Evolutionary conservation across 2,888 invertebrate species (phyloP).

Genomic region (Ferdinandea cuprea): DNA sequence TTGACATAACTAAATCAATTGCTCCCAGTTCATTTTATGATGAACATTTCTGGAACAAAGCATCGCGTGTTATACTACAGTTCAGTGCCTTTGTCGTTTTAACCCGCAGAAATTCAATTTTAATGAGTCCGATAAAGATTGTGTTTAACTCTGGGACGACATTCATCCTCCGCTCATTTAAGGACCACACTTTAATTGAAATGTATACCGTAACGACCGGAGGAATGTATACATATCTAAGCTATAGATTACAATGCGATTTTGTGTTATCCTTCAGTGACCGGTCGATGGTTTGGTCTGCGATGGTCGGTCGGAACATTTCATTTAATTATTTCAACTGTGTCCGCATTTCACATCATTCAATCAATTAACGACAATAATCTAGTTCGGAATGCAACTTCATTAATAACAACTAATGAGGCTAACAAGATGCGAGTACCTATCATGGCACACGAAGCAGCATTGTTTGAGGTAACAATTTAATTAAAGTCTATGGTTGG

Average conservation of each 20-base stretch:
- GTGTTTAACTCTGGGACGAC: slow-evolving; percentile 47
- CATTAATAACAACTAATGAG: slow-evolving; percentile 33
- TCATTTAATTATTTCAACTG: slow-evolving; percentile 61
- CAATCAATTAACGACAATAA: slow-evolving; percentile 56
- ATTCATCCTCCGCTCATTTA: slow-evolving; percentile 42
- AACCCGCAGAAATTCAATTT: slow-evolving; percentile 54
- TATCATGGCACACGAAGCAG: slow-evolving; percentile 3
- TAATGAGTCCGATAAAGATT: slow-evolving; percentile 71
- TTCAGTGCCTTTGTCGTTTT: slow-evolving; percentile 12
- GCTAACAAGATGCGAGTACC: slow-evolving; percentile 1
- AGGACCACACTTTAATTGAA: slow-evolving; percentile 3
- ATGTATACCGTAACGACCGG: slow-evolving; percentile 18
- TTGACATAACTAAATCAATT: slow-evolving; percentile 65
- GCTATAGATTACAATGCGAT: slow-evolving; percentile 8
- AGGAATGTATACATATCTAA: slow-evolving; percentile 32
- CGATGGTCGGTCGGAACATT: slow-evolving; percentile 32
- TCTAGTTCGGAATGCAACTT: slow-evolving; percentile 61
- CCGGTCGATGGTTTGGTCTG: slow-evolving; percentile 12
- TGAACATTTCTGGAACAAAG: slow-evolving; percentile 44
- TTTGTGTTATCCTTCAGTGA: slow-evolving; percentile 44
- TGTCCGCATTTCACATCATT: slow-evolving; percentile 50
- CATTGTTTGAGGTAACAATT: slow-evolving; percentile 27
- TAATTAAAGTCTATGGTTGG: slow-evolving; percentile 4
- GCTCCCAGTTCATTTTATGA: slow-evolving; percentile 26
- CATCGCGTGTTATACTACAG: slow-evolving; percentile 45